Conservation (phyloP, 2,113 vertebrate genomes). For the Tympanuchus pallidicinctus region DNA sequence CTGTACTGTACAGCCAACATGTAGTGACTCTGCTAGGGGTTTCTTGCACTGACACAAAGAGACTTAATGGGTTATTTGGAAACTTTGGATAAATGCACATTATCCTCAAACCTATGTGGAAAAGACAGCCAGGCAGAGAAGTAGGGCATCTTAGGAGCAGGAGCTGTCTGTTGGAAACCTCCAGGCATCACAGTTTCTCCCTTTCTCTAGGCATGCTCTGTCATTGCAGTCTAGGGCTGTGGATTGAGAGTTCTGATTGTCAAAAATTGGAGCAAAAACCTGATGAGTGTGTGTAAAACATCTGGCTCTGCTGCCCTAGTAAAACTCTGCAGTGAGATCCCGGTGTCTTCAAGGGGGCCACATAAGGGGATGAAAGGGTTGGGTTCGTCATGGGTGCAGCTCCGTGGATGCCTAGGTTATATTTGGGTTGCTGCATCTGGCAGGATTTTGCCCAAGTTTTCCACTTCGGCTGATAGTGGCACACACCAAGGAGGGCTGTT, state of each 20-base stretch:
- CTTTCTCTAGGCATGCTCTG: background rate
- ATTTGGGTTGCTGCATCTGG: background rate
- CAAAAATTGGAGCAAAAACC: background rate
- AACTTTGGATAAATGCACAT: background rate
- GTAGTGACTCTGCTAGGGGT: background rate
- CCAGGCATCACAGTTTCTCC: background rate
- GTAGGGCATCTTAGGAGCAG: background rate
- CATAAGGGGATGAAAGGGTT: accelerated
- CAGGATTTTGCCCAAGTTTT: background rate
- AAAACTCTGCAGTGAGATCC: background rate
- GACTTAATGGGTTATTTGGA: background rate
- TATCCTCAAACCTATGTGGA: background rate
- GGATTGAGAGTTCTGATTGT: background rate
- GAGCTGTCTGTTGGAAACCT: background rate
- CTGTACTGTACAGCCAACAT: accelerated
- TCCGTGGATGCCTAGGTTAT: background rate
- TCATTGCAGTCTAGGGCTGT: background rate
- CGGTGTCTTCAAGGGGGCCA: accelerated
- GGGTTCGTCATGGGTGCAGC: background rate
- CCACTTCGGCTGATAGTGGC: background rate
- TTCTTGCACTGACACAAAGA: background rate
- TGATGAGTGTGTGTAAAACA: background rate
- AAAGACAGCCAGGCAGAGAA: background rate
- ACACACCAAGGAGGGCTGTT: background rate
- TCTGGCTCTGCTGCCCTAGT: background rate